Evolutionary conservation across 2,888 invertebrate species (phyloP), one percentile per base, ranked within the genome.

Genomic region (Lottia gigantea): DNA sequence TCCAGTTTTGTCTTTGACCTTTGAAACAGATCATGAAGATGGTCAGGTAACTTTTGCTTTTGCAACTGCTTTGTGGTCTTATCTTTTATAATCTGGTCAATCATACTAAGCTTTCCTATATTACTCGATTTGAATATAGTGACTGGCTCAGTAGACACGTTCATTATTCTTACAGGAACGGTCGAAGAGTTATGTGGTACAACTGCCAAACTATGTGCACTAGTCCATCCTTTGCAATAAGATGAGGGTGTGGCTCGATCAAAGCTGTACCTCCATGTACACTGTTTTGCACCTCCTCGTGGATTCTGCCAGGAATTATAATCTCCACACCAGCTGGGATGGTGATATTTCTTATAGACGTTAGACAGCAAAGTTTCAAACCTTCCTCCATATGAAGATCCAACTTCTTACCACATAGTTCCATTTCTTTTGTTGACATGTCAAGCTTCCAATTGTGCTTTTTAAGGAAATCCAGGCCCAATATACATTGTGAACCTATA

Each of bases 381-480:
- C 26, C 62, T 19, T 46, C 63, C 19, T 66, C 15, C 40, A 23
- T 7, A 3, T 62, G n/a, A 16, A 31, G 45, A 40, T 19, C 62
- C 14, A 63, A 66, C 25, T 49, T 49, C 19, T 49, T 16, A 14
- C 49, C 46, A 46, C n/a, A 49, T 40, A 47, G 66, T 62, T 16
- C 14, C 15, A 45, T 49, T 16, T 40, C 47, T 45, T 23, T 67
- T 25, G n/a, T 63, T 12, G 8, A 16, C 66, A 23, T 66, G 19
- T 49, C 40, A 49, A 62, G 46, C 19, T 63, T 64, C 19, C 46
- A 46, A 16, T 19, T 45, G 49, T 31, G 62, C n/a, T 16, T 16
- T 14, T n/a, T 63, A 46, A 71, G 31, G 49, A 71, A 71, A 55
- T 71, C 70, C 19, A 31, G 19, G 40, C 63, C 66, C 16, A 62